Evolutionary conservation across 1,140 invertebrate genomes (phyloP).

Genomic region (Lordiphosa clarofinis): DNA sequence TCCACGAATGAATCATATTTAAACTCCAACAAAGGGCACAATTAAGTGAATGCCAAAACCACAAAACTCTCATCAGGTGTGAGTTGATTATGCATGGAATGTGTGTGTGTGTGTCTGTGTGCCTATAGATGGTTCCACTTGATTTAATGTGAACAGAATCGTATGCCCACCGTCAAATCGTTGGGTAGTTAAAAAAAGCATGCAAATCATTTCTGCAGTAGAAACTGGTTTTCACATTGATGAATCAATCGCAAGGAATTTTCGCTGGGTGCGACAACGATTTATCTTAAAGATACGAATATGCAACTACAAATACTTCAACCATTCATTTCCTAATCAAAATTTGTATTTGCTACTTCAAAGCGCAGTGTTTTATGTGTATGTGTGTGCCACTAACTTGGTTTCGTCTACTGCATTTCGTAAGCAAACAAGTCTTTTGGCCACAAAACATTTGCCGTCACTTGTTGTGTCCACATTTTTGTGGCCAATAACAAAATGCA

Average conservation of each 20-base stretch:
- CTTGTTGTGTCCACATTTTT: no score
- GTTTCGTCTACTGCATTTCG: no score
- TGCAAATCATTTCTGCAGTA: conserved; percentile 6
- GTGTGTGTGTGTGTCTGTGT: conserved; percentile 8
- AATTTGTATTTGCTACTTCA: no score
- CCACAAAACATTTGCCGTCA: no score
- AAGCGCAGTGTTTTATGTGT: no score
- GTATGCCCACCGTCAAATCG: not conserved
- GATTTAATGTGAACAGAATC: conserved; percentile 52
- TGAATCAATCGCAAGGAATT: conserved; percentile 64
- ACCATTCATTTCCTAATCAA: not conserved
- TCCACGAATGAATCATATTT: no score
- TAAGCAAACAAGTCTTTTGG: no score
- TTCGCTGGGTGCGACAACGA: no score
- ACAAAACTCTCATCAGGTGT: conserved; percentile 26
- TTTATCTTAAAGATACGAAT: not conserved
- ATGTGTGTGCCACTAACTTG: no score
- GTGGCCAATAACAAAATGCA: no score
- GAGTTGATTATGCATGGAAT: conserved; percentile 31
- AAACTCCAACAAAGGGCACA: not conserved
- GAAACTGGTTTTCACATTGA: conserved; percentile 46
- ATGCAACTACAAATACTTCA: conserved; percentile 19
- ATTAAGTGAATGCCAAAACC: conserved; percentile 34
- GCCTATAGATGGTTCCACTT: conserved; percentile 44
- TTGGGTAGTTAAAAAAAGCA: no score